These are phyloP conservation scores for Sphecodes monilicornis DNA, from an alignment of 2,888 invertebrate species.

Conservation along the genomic window DNA sequence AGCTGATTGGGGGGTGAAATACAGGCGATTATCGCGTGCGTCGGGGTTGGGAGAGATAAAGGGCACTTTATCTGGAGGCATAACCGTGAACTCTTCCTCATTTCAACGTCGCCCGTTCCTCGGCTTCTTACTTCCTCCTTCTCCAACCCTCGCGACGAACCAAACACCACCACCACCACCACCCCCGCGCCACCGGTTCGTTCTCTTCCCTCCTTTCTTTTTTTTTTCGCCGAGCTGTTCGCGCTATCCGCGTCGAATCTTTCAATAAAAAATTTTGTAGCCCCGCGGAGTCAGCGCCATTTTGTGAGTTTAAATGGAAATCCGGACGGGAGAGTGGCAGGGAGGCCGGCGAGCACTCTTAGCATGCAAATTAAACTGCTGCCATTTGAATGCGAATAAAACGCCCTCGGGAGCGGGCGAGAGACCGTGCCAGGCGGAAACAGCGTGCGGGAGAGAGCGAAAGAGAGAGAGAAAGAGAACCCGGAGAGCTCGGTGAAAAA, in stretches of 20 bases:
- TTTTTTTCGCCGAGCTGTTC: conserved; percentile 58
- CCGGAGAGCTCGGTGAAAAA: conserved; percentile 18
- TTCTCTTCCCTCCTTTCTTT: conserved; percentile 19
- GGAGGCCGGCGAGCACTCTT: conserved; percentile 80
- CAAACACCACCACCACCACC: background rate
- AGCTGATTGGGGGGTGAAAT: conserved; percentile 68
- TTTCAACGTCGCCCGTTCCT: conserved; percentile 46
- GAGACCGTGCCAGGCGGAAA: conserved; percentile 36
- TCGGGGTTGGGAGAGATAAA: conserved; percentile 75
- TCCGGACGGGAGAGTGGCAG: conserved; percentile 76
- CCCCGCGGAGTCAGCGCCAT: conserved; percentile 83
- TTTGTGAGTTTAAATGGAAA: conserved; percentile 85
- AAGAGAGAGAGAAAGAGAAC: conserved; percentile 36
- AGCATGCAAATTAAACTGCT: conserved; percentile 85
- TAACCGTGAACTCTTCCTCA: conserved; percentile 67
- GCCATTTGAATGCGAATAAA: conserved; percentile 84
- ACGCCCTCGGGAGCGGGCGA: conserved; percentile 73
- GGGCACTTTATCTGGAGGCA: conserved; percentile 80
- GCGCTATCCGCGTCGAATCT: conserved; percentile 83
- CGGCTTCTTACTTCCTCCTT: conserved; percentile 37
- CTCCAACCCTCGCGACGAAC: background rate
- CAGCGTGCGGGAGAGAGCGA: conserved; percentile 7
- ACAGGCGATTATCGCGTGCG: conserved; percentile 61
- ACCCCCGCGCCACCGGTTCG: conserved; percentile 4
- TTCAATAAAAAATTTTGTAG: conserved; percentile 85